Evolutionary conservation across 2,888 invertebrate species (phyloP).

Genomic region (Cephus pulcher): DNA sequence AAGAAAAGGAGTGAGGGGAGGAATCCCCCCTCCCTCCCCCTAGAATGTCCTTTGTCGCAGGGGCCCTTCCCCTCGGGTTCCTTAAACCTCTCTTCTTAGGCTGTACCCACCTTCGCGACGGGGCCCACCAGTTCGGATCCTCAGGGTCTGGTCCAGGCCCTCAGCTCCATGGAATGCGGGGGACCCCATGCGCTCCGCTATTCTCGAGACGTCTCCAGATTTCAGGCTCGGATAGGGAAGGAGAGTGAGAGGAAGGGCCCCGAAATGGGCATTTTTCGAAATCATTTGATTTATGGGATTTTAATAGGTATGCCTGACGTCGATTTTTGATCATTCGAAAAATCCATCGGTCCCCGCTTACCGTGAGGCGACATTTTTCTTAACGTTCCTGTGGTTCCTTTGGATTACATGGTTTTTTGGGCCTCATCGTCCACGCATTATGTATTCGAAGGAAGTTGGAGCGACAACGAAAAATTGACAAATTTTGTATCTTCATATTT

Average conservation of each 20-base stretch:
- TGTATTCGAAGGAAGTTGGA: too few species aligned
- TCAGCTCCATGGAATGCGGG: conserved; percentile 8
- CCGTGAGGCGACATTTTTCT: too few species aligned
- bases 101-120: too few species aligned
- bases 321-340: too few species aligned
- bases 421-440: too few species aligned
- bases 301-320: neutral
- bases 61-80: conserved; percentile 25
- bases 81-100: too few species aligned
- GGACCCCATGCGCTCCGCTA: conserved; percentile 30
- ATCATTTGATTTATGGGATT: neutral
- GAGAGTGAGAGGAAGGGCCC: neutral
- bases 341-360: too few species aligned
- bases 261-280: neutral
- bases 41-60: conserved; percentile 63
- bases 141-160: conserved; percentile 4
- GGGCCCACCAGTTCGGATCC: neutral
- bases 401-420: too few species aligned
- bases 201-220: neutral
- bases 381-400: too few species aligned
- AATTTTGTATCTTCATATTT: too few species aligned
- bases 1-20: conserved; percentile 47
- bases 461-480: too few species aligned
- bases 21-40: conserved; percentile 34
- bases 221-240: neutral